Base-by-base conservation (phyloP, 2,113 vertebrate species). In the Ammodytes dubius region DNA sequence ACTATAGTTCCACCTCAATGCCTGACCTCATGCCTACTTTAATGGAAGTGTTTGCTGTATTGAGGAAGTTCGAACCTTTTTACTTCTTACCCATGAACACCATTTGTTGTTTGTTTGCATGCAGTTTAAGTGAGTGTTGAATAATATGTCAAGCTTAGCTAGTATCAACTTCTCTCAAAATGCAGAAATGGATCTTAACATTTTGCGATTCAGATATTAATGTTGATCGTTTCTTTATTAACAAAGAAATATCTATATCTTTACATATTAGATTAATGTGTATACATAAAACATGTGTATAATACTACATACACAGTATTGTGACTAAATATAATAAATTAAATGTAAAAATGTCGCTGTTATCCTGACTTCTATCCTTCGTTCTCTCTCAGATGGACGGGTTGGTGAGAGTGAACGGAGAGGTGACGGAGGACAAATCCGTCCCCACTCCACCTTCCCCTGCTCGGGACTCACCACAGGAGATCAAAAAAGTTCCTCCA, bases 331-430 rank as follows among this genome's bases (percentile, higher is more conserved):
- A 45, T 37, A 27, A 63, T n/a, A 60, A 10, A 49, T 10, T 7
- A 5, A 49, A 6, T 4, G 1, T 19, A 3, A n/a, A 27, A 35
- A 19, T 40, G 10, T n/a, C 37, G 0, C 19, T 57, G 8, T 17
- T 53, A 70, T 37, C 15, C n/a, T 71, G 17, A 61, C n/a, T 42
- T 71, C 4, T 74, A 1, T 83, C 14, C 35, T 0, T 77, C n/a
- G 50, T 80, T 27, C 27, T 50, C 89, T 52, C 58, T 78, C 73
- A 99, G 97, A 95, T 95, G 91, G 97, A 98, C 64, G 96, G 96
- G 68, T 95, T 96, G 88, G 91, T 96, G 91, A 96, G 95, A 64
- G 58, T 97, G 83, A 99, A 98, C 15, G 97, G 97, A 87, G 94
- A 92, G 6, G 43, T 27, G 57, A 8, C 88, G 81, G 89, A 93